These are phyloP conservation scores for Eurytoma californica DNA, from an alignment of 2,888 invertebrate genomes.

Conservation along the genomic window DNA sequence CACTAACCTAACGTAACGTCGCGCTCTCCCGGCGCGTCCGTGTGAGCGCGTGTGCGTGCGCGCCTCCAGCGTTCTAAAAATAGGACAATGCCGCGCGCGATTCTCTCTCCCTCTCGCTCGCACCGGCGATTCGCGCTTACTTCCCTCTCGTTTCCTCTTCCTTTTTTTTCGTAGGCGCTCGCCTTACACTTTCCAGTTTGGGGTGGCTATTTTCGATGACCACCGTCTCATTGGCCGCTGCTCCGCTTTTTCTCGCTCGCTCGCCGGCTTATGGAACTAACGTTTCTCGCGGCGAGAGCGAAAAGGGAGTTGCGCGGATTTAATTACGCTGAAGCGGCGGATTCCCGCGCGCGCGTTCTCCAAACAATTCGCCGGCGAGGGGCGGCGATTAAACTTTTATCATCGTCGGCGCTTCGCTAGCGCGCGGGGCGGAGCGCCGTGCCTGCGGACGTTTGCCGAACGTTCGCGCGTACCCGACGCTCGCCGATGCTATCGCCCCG, in stretches of 20 bases:
- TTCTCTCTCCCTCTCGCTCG: conserved; percentile 27
- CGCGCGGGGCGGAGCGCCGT: too few species aligned
- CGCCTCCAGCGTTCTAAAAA: conserved; percentile 38
- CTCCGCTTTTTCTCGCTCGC: background rate
- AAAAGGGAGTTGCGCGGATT: background rate
- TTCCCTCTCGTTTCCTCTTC: background rate
- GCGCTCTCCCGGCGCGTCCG: background rate
- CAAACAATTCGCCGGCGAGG: too few species aligned
- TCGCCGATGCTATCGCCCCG: background rate
- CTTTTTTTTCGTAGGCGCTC: background rate
- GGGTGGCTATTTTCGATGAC: background rate
- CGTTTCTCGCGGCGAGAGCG: too few species aligned
- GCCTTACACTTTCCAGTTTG: background rate
- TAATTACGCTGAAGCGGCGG: background rate
- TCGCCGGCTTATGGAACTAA: too few species aligned
- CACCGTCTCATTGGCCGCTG: background rate
- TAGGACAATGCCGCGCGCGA: conserved; percentile 48
- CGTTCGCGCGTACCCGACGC: background rate
- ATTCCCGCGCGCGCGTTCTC: too few species aligned
- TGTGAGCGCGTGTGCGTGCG: conserved; percentile 12
- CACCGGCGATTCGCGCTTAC: background rate
- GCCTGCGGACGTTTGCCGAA: background rate
- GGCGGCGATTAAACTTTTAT: too few species aligned
- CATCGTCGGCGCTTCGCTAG: too few species aligned
- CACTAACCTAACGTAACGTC: conserved; percentile 51